These are phyloP conservation scores for Prochilodus magdalenae DNA, from an alignment of 2,113 vertebrate genomes.

Conservation along the genomic window DNA sequence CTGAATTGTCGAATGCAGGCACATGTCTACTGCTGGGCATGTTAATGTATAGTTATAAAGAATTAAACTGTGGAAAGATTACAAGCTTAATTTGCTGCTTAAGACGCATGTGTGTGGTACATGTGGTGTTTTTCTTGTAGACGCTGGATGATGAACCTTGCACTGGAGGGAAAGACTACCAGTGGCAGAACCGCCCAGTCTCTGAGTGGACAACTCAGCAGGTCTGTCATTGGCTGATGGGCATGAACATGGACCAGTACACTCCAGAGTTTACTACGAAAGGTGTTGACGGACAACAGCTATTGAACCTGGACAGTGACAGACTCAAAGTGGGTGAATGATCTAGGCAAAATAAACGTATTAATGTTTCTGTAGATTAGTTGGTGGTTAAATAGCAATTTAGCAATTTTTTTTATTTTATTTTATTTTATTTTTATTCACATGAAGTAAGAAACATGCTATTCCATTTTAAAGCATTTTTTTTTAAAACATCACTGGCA, in stretches of 20 bases:
- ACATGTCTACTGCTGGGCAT: too few relatives aligned
- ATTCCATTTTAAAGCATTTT: too few relatives aligned
- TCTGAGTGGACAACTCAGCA: constrained; percentile 88
- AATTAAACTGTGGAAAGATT: not conserved
- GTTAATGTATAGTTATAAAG: too few relatives aligned
- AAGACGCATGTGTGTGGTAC: not conserved
- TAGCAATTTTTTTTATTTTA: too few relatives aligned
- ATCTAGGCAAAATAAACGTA: not conserved
- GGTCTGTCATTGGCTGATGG: constrained; percentile 88
- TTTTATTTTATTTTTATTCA: too few relatives aligned
- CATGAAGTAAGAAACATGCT: too few relatives aligned
- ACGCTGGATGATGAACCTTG: constrained; percentile 83
- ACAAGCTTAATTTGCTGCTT: not conserved
- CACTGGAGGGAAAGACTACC: constrained; percentile 83
- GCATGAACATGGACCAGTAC: constrained; percentile 91
- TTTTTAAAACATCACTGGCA: too few relatives aligned
- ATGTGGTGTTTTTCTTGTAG: constrained; percentile 64
- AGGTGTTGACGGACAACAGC: constrained; percentile 82
- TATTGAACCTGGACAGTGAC: constrained; percentile 86
- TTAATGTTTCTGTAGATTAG: too few relatives aligned
- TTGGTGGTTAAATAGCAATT: too few relatives aligned
- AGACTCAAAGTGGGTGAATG: constrained; percentile 81
- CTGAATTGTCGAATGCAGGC: too few relatives aligned
- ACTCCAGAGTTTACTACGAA: constrained; percentile 85
- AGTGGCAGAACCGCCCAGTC: constrained; percentile 87